These are phyloP conservation scores for Aphaenogaster ashmeadi DNA, from an alignment of 1,140 invertebrate species.

Conservation along the genomic window DNA sequence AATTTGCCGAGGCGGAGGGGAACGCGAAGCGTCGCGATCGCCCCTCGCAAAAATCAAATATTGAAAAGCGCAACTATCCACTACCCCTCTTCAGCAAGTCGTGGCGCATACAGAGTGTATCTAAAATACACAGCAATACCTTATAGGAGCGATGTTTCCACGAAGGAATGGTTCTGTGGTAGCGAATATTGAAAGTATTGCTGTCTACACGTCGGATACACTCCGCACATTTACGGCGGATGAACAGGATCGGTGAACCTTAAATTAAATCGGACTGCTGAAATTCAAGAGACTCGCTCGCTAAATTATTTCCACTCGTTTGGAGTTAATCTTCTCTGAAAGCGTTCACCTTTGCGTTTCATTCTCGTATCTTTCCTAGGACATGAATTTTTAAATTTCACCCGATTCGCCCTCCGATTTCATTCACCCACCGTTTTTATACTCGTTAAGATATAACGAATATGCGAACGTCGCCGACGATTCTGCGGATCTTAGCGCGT, in stretches of 20 bases:
- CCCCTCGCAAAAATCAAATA: slow-evolving; percentile 29
- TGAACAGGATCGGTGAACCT: slow-evolving; percentile 22
- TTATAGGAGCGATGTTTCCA: neutral
- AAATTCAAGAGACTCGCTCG: neutral
- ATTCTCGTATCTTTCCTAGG: neutral
- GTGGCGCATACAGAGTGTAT: slow-evolving; percentile 22
- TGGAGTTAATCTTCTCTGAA: neutral
- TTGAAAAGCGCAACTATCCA: slow-evolving; percentile 35
- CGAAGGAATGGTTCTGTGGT: neutral
- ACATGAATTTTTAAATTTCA: slow-evolving; percentile 12
- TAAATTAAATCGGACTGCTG: slow-evolving; percentile 3
- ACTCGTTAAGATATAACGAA: slow-evolving; percentile 37
- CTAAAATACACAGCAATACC: slow-evolving; percentile 22
- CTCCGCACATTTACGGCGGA: neutral
- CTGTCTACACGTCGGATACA: neutral
- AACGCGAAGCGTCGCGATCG: neutral
- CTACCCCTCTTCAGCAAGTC: slow-evolving; percentile 15
- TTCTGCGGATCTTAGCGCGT: neutral
- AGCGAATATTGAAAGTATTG: neutral
- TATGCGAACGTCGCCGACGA: neutral
- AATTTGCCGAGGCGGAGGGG: neutral
- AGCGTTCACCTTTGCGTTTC: neutral
- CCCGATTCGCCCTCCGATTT: neutral
- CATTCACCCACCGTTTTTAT: slow-evolving; percentile 20
- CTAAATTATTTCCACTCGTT: neutral